These are phyloP conservation scores for Urocyon cinereoargenteus DNA, from an alignment of 2,797 vertebrate genomes.

Conservation along the genomic window DNA sequence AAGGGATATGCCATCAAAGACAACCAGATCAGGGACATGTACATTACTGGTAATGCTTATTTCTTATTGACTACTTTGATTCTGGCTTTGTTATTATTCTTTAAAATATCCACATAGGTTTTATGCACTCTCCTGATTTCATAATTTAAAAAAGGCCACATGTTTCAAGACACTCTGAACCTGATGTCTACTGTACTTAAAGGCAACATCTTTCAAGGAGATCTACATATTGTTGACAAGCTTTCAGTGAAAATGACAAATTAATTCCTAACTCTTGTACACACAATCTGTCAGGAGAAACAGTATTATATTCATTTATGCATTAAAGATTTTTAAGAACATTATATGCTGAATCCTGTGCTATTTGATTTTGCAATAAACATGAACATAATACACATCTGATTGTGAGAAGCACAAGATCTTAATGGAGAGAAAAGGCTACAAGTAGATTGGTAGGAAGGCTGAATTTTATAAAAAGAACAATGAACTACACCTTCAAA, in stretches of 20 bases:
- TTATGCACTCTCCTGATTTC: background rate
- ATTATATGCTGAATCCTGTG: background rate
- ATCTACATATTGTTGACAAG: background rate
- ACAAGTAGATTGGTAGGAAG: background rate
- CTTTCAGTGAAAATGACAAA: constrained; percentile 30
- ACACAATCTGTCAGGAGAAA: constrained; percentile 37
- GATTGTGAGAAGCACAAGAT: background rate
- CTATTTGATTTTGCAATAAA: constrained; percentile 12
- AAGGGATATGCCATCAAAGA: background rate
- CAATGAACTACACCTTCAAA: background rate
- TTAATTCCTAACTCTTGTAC: background rate
- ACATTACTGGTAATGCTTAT: background rate
- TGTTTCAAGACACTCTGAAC: background rate
- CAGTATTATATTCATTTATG: background rate
- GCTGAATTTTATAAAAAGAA: constrained; percentile 16
- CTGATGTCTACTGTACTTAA: background rate
- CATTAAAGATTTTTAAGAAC: background rate
- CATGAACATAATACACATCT: background rate
- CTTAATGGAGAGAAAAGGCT: background rate
- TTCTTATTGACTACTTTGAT: constrained; percentile 42
- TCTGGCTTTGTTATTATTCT: background rate
- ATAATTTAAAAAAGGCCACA: background rate
- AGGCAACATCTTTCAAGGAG: constrained; percentile 38
- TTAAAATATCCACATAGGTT: background rate
- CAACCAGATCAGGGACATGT: background rate